phyloP scores from a whole-genome alignment of 2,797 vertebrate genomes.

The Mormyrops attenuatus region DNA sequence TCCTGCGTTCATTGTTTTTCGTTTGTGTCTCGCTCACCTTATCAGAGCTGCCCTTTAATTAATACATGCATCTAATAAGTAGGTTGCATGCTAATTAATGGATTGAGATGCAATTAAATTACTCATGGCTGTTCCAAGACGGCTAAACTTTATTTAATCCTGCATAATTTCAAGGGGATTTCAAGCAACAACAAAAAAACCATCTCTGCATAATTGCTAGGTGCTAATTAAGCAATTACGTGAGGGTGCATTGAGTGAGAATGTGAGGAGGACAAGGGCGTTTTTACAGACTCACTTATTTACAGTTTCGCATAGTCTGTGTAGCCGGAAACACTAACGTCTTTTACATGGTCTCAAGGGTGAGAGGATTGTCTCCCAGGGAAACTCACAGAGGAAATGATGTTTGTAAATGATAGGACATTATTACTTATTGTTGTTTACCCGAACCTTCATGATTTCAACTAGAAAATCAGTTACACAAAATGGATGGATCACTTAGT shows the following conservation, averaged over 20 bases:
- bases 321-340: neutral
- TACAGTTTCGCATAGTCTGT: neutral
- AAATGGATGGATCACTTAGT: neutral
- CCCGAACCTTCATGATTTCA: neutral
- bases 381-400: neutral
- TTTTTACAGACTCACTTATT: neutral
- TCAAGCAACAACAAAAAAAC: slow-evolving; percentile 57
- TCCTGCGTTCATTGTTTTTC: slow-evolving; percentile 70
- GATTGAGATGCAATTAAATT: slow-evolving; percentile 74
- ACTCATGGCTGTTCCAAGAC: slow-evolving; percentile 70
- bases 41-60: slow-evolving; percentile 66
- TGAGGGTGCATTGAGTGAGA: slow-evolving; percentile 52
- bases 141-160: slow-evolving; percentile 74
- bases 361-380: neutral
- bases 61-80: slow-evolving; percentile 71
- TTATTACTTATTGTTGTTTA: neutral
- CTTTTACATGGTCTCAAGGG: neutral
- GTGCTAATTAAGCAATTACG: slow-evolving; percentile 73
- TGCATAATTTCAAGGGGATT: slow-evolving; percentile 75
- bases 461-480: neutral
- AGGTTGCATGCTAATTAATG: slow-evolving; percentile 75
- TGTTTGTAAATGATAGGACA: neutral
- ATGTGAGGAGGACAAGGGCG: slow-evolving; percentile 21
- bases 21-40: slow-evolving; percentile 69
- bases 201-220: slow-evolving; percentile 58